Base-by-base conservation (phyloP, 2,113 vertebrate genomes). In the Gila orcuttii region DNA sequence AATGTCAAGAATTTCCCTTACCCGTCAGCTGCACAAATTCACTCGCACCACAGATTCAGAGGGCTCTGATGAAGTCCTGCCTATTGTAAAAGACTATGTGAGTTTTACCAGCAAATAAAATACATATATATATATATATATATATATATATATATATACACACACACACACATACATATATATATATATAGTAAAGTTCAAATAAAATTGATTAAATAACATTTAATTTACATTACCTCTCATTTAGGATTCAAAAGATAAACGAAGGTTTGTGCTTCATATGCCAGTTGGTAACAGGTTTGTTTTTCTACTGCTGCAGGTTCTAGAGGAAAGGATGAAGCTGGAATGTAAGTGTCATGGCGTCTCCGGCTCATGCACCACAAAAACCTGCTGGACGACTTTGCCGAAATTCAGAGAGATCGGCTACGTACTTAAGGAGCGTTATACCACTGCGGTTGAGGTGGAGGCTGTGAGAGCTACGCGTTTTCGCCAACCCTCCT, bases 381-480 rank as follows among this genome's bases (percentile, higher is more conserved):
- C 98, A 10, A 99, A 97, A 95, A 99, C 98, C 25, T 99, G 98
- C 95, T 99, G 98, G 98, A 98, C 97, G 86, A 99, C 97, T 0
- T 95, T 99, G 39, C 98, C 98, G 1, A 97, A 97, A 90, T 99
- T 99, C 95, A 92, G 98, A 68, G 98, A 99, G 94, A 96, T 99
- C 2, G 98, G 98, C 59, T 96, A 97, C 88, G 93, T 97, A 88
- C 93, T 99, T 90, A 99, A 98, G 93, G 97, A 99, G 87, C 98
- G 97, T 86, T 99, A 99, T 93, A 95, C 96, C 0, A 95, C 95
- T 0, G 97, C 98, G 0, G 96, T 98, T 77, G 97, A 99, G 28
- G 98, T 99, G 83, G 98, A 99, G 92, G 96, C 95, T 19, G 98
- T 99, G 3, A 93, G 97, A 13, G 98, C 98, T 81, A 98, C 96